A percentile compares a stretch with the other conserved stretches of the same genome.
phyloP scores from a whole-genome alignment of 2,888 invertebrate genomes.

The Dicyrtoma fusca region DNA sequence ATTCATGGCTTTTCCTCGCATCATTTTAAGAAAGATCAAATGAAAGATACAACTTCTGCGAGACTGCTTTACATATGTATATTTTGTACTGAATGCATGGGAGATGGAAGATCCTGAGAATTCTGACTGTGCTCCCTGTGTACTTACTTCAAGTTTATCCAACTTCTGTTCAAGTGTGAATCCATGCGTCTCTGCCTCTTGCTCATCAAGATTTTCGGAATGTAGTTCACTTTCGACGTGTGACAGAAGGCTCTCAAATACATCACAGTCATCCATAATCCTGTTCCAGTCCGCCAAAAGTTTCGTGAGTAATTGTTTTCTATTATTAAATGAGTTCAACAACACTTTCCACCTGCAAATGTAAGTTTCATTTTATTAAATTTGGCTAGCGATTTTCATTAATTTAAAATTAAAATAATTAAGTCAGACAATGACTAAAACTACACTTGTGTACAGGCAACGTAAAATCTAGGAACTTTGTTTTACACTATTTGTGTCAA shows the following conservation, averaged over 20 bases:
- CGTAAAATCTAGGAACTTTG: not conserved
- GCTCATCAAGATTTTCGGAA: not conserved
- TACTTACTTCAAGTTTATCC: constrained; percentile 21
- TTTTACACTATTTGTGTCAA: not conserved
- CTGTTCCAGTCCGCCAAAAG: constrained; percentile 37
- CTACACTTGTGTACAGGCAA: too few relatives aligned
- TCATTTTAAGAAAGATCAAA: too few relatives aligned
- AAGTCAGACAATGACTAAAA: not conserved
- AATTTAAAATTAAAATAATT: constrained; percentile 6
- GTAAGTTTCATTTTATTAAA: constrained; percentile 11
- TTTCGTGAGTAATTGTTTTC: constrained; percentile 44
- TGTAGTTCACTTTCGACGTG: constrained; percentile 44
- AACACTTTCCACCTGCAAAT: constrained; percentile 52
- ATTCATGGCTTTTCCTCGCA: too few relatives aligned
- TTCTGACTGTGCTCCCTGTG: too few relatives aligned
- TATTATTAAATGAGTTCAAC: constrained; percentile 43
- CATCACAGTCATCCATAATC: constrained; percentile 50
- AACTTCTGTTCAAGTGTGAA: constrained; percentile 12
- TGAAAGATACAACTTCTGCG: too few relatives aligned
- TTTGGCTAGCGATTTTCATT: not conserved
- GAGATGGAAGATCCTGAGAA: too few relatives aligned
- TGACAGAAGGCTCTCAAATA: constrained; percentile 44
- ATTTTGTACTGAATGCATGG: too few relatives aligned
- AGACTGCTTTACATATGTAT: too few relatives aligned
- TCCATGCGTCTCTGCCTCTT: not conserved